Percentiles rank a stretch among this genome's conserved stretches.
phyloP scores from a whole-genome alignment of 2,888 invertebrate species.

The Pinctada fucata region DNA sequence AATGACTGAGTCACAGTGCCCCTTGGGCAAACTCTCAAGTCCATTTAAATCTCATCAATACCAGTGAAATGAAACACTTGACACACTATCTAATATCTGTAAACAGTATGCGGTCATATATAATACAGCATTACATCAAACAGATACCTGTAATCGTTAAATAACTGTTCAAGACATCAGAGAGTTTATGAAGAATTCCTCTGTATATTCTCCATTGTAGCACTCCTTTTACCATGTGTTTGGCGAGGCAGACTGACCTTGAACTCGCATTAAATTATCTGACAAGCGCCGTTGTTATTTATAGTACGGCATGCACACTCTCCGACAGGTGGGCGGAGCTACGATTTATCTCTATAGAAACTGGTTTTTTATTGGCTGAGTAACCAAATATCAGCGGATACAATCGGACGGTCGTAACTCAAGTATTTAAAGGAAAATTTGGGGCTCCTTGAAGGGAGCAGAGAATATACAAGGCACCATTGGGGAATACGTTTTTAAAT shows the following conservation, averaged over 20 bases:
- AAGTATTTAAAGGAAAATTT: too few relatives aligned
- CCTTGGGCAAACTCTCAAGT: too few relatives aligned
- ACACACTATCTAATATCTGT: too few relatives aligned
- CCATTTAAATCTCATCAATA: too few relatives aligned
- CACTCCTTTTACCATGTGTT: not conserved
- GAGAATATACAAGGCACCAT: too few relatives aligned
- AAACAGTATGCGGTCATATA: too few relatives aligned
- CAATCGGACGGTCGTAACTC: not conserved
- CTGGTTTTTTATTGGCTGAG: not conserved
- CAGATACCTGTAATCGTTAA: not conserved
- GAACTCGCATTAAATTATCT: not conserved
- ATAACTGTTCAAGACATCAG: not conserved
- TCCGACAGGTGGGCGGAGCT: not conserved
- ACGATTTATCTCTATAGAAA: constrained; percentile 3
- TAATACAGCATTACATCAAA: too few relatives aligned
- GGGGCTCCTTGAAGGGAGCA: too few relatives aligned
- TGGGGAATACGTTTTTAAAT: too few relatives aligned
- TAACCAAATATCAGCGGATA: not conserved
- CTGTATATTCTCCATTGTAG: not conserved
- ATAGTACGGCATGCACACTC: not conserved
- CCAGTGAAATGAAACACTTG: too few relatives aligned
- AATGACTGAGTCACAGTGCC: too few relatives aligned
- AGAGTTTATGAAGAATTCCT: not conserved
- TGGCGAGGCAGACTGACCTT: not conserved
- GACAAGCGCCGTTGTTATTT: not conserved